Evolutionary conservation across 2,797 vertebrate genomes (phyloP).

Genomic region (Enteromius unitaeniatus): DNA sequence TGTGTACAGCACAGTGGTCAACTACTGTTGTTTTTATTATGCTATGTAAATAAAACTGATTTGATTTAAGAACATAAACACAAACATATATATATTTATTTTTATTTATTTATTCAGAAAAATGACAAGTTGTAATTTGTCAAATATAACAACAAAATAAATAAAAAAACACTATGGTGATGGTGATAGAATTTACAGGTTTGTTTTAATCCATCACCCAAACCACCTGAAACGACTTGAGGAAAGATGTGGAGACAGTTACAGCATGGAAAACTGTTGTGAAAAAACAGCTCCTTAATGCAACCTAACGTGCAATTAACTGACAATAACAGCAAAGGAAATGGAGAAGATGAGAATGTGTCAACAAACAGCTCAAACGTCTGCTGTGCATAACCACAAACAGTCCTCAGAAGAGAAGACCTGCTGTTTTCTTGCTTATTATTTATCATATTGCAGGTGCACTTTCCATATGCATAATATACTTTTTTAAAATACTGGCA

Average conservation of each 20-base stretch:
- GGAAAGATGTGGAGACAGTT: neutral
- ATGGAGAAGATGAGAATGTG: slow-evolving; percentile 31
- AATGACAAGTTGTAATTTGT: neutral
- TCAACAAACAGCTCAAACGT: slow-evolving; percentile 31
- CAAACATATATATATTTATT: neutral
- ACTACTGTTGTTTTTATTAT: no score
- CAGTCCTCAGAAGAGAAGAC: slow-evolving; percentile 7
- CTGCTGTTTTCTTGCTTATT: neutral
- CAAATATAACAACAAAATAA: neutral
- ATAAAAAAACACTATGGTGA: neutral
- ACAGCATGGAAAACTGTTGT: slow-evolving; percentile 36
- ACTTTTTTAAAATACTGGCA: neutral
- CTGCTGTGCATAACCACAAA: slow-evolving; percentile 8
- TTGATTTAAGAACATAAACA: neutral
- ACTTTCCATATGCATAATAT: neutral
- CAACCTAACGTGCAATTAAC: slow-evolving; percentile 46
- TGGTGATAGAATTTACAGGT: neutral
- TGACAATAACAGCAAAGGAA: slow-evolving; percentile 32
- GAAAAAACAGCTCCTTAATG: slow-evolving; percentile 38
- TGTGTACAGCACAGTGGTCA: no score
- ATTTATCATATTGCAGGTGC: neutral
- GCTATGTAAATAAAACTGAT: no score
- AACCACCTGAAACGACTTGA: neutral
- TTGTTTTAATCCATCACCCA: neutral
- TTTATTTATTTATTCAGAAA: slow-evolving; percentile 9